Conservation (phyloP, 2,113 vertebrate genomes). For the Serinus canaria region DNA sequence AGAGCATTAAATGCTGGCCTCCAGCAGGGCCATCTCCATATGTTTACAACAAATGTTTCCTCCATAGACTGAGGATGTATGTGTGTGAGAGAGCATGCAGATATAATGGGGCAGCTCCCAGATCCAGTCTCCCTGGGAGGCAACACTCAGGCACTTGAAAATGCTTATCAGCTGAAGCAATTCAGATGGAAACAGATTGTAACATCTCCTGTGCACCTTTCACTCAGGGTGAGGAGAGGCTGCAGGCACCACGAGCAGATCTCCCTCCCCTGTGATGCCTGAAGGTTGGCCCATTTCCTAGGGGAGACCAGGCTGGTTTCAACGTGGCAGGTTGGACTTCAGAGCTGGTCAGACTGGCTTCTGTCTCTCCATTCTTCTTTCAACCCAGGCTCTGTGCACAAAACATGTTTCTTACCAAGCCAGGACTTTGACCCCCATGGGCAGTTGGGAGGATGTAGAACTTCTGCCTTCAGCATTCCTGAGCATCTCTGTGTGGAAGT, state of each 20-base stretch:
- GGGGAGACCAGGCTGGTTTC: background rate
- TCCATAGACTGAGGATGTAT: background rate
- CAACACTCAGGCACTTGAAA: background rate
- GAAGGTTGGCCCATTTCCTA: background rate
- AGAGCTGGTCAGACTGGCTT: background rate
- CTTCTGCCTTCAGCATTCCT: background rate
- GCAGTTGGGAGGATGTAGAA: background rate
- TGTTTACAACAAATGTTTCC: conserved; percentile 65
- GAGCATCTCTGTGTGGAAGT: background rate
- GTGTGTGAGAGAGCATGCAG: background rate
- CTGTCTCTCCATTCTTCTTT: background rate
- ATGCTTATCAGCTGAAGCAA: background rate
- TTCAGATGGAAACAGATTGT: conserved; percentile 8
- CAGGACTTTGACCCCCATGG: background rate
- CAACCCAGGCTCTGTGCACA: background rate
- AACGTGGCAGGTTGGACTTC: background rate
- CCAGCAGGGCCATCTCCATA: conserved; percentile 73
- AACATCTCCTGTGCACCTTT: background rate
- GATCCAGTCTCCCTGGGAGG: conserved; percentile 10
- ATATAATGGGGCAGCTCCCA: background rate
- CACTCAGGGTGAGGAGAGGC: background rate
- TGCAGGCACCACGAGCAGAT: fast-evolving
- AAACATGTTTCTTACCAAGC: background rate
- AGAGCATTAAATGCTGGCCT: conserved; percentile 80
- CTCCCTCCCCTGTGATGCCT: background rate